Percentiles rank a stretch among this genome's conserved stretches.
Evolutionary conservation across 2,797 vertebrate genomes (phyloP).

Genomic region (Malurus splendens): DNA sequence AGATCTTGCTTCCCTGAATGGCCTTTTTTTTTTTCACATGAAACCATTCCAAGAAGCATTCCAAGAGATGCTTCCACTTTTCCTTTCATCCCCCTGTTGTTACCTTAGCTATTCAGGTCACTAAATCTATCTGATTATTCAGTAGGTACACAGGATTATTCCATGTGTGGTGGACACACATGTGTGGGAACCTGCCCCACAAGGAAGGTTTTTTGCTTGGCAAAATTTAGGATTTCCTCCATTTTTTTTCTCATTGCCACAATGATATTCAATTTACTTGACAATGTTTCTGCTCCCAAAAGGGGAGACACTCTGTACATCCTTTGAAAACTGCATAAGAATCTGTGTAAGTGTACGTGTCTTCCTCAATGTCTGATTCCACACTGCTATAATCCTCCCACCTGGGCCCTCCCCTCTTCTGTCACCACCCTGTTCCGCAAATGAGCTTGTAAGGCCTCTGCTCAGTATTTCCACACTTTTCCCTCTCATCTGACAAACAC

Average conservation of each 20-base stretch:
- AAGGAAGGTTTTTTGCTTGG: background rate
- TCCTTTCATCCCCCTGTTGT: background rate
- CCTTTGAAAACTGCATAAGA: background rate
- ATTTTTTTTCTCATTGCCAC: background rate
- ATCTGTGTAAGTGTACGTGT: background rate
- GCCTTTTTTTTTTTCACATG: background rate
- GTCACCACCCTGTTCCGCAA: background rate
- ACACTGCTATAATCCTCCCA: background rate
- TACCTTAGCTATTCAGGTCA: background rate
- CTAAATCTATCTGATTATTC: background rate
- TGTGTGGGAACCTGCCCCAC: background rate
- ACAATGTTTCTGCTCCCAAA: background rate
- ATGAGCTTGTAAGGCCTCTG: background rate
- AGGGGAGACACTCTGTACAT: background rate
- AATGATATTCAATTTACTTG: background rate
- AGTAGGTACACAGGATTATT: background rate
- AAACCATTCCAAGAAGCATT: background rate
- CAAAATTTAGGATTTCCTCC: background rate
- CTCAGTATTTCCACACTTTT: background rate
- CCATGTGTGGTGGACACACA: background rate
- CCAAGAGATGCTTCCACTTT: background rate
- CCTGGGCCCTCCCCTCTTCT: background rate
- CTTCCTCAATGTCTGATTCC: background rate
- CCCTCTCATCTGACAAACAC: rapidly evolving
- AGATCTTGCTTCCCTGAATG: background rate